Percentiles rank a stretch among this genome's conserved stretches.
Conservation (phyloP, 2,888 invertebrate genomes). For the Melanotus villosus region DNA sequence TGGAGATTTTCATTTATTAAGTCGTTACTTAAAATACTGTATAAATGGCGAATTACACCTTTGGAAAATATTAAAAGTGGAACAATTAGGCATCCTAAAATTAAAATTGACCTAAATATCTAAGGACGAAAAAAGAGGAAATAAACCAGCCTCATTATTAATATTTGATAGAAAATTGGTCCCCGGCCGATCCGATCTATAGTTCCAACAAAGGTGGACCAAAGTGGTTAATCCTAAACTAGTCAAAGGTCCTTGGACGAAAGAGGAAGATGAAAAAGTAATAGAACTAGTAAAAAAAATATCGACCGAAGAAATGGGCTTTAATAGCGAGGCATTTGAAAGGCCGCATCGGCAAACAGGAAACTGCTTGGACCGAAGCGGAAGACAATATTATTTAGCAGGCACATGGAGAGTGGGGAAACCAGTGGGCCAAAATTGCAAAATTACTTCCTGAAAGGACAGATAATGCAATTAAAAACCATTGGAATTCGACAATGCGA, state of each 20-base stretch:
- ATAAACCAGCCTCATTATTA: no score
- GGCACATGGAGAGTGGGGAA: conserved; percentile 91
- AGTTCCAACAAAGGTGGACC: conserved; percentile 97
- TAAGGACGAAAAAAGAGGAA: no score
- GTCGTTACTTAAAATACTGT: no score
- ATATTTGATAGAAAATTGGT: no score
- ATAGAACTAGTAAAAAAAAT: conserved; percentile 90
- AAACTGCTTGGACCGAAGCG: conserved; percentile 96
- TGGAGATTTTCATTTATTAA: no score
- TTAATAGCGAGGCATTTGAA: conserved; percentile 93
- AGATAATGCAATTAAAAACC: conserved; percentile 99
- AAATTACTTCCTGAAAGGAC: conserved; percentile 95
- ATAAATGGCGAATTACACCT: no score
- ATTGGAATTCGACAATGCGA: conserved; percentile 98
- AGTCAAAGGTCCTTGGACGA: conserved; percentile 98
- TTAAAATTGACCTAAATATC: no score
- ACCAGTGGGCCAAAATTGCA: conserved; percentile 98
- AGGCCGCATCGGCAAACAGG: conserved; percentile 97
- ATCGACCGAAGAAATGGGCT: conserved; percentile 98
- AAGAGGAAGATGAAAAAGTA: conserved; percentile 98
- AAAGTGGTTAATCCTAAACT: conserved; percentile 97
- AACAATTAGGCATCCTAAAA: no score
- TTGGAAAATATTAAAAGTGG: no score
- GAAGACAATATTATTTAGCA: conserved; percentile 93
- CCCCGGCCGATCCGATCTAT: conserved; percentile 90